These are phyloP conservation scores for Polypterus senegalus DNA, from an alignment of 2,113 vertebrate genomes.

Conservation along the genomic window DNA sequence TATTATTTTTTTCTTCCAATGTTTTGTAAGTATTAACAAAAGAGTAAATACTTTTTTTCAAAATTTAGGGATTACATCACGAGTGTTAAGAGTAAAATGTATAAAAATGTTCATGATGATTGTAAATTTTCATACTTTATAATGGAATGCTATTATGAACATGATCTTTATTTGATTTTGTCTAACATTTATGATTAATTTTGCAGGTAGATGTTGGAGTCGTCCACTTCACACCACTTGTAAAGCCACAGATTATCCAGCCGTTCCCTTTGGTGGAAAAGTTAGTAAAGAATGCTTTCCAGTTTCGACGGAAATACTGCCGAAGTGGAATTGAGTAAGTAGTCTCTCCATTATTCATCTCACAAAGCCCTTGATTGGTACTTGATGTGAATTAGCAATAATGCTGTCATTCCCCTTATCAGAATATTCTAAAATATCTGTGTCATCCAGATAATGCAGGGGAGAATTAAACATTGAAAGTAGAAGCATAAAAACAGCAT, in stretches of 20 bases:
- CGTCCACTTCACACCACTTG: constrained; percentile 77
- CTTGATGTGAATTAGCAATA: background rate
- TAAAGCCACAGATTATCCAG: constrained; percentile 71
- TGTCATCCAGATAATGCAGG: too few species aligned
- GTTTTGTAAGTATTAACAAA: too few species aligned
- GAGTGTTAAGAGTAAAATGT: constrained; percentile 15
- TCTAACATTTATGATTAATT: constrained; percentile 6
- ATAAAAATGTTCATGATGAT: constrained; percentile 6
- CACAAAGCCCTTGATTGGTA: background rate
- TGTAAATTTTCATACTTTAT: background rate
- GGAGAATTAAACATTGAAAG: too few species aligned
- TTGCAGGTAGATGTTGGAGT: constrained; percentile 83
- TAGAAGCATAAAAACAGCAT: too few species aligned
- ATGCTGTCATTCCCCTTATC: background rate
- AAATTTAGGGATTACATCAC: constrained; percentile 17
- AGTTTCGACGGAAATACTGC: constrained; percentile 86
- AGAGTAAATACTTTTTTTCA: constrained; percentile 25
- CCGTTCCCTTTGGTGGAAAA: constrained; percentile 86
- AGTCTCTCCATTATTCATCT: background rate
- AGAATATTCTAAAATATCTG: too few species aligned
- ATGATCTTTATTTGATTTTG: background rate
- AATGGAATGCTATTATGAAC: constrained; percentile 1
- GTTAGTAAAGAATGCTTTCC: constrained; percentile 71
- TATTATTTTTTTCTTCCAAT: too few species aligned
- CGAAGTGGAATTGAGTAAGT: constrained; percentile 73